These are phyloP conservation scores for Sycophila texana DNA, from an alignment of 2,888 invertebrate genomes.

Conservation along the genomic window DNA sequence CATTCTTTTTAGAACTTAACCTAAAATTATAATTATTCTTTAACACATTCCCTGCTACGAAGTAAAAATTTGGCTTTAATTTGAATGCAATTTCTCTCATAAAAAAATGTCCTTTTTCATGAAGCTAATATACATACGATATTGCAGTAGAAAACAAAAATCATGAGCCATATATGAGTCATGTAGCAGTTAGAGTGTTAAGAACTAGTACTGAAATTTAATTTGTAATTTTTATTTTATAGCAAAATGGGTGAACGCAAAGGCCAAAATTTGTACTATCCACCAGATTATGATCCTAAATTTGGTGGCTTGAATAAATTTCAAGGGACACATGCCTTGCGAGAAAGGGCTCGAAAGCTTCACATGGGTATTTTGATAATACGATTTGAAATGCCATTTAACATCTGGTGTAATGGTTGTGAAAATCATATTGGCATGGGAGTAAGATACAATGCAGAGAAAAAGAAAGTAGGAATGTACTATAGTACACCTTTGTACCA, in stretches of 20 bases:
- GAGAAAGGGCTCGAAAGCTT: constrained; percentile 97
- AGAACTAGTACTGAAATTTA: neutral
- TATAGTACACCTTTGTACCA: constrained; percentile 98
- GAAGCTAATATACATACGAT: too few relatives aligned
- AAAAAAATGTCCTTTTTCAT: too few relatives aligned
- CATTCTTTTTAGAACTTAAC: too few relatives aligned
- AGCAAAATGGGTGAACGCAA: constrained; percentile 96
- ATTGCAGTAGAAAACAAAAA: too few relatives aligned
- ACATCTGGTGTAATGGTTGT: constrained; percentile 99
- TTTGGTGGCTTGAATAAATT: constrained; percentile 97
- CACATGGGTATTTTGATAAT: constrained; percentile 96
- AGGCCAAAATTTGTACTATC: constrained; percentile 98
- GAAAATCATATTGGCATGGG: constrained; percentile 99
- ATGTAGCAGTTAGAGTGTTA: too few relatives aligned
- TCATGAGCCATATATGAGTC: too few relatives aligned
- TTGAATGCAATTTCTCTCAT: too few relatives aligned
- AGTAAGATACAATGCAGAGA: constrained; percentile 96
- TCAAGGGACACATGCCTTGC: constrained; percentile 93
- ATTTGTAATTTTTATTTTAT: constrained; percentile 28
- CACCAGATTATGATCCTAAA: constrained; percentile 98
- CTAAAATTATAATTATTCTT: too few relatives aligned
- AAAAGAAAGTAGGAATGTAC: constrained; percentile 96
- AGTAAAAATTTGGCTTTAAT: too few relatives aligned
- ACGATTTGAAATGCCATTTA: constrained; percentile 99
- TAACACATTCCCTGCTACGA: too few relatives aligned